Evolutionary conservation across 2,797 vertebrate species (phyloP).

Genomic region (Propithecus perrieri): DNA sequence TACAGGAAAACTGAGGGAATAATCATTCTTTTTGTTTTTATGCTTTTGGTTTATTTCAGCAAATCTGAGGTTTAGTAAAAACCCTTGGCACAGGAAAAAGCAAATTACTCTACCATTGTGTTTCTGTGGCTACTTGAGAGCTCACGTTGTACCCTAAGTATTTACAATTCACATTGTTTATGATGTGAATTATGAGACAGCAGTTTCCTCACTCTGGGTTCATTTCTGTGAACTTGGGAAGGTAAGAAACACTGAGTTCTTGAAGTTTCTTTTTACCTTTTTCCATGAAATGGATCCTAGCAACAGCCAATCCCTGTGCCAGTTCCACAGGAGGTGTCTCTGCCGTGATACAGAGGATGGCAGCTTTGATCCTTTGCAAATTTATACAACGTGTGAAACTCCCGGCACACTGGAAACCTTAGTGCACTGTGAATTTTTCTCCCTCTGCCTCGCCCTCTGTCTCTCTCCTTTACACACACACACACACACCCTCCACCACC

Average conservation of each 20-base stretch:
- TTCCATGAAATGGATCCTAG: neutral
- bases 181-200: neutral
- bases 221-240: neutral
- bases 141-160: rapidly evolving
- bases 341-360: neutral
- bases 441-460: no score
- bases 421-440: neutral
- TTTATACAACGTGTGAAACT: neutral
- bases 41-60: neutral
- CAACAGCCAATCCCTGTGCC: neutral
- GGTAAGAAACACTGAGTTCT: neutral
- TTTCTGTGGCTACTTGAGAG: neutral
- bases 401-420: neutral
- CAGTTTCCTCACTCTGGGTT: neutral
- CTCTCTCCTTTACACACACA: neutral
- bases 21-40: neutral
- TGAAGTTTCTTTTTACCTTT: neutral
- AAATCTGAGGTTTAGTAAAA: slow-evolving; percentile 4
- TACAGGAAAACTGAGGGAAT: neutral
- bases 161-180: neutral
- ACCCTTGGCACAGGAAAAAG: neutral
- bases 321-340: neutral
- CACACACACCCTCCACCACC: neutral
- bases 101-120: neutral
- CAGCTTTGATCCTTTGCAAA: neutral